A percentile compares a stretch with the other conserved stretches of the same genome.
These are phyloP conservation scores for Danio tinwini DNA, from an alignment of 2,797 vertebrate genomes.

Conservation along the genomic window DNA sequence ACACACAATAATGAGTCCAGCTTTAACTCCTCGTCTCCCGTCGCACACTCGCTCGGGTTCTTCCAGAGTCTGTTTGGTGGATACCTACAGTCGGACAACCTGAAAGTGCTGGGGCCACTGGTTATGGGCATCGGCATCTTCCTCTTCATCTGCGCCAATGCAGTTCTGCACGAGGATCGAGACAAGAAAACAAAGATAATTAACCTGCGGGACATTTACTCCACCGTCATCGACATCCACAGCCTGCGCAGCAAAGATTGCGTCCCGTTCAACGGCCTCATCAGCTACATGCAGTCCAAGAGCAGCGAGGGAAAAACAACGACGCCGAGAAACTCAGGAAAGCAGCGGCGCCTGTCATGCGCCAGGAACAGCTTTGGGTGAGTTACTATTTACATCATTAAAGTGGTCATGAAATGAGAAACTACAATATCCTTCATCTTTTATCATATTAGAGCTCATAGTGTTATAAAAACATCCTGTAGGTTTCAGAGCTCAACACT, in stretches of 20 bases:
- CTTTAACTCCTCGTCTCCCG: conserved; percentile 61
- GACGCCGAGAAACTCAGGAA: conserved; percentile 70
- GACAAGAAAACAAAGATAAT: conserved; percentile 99
- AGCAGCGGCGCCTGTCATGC: conserved; percentile 70
- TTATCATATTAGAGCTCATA: no score
- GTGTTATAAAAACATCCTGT: no score
- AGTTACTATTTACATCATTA: no score
- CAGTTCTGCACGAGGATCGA: conserved; percentile 94
- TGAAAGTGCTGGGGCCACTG: conserved; percentile 95
- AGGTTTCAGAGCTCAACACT: no score
- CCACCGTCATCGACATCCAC: conserved; percentile 96
- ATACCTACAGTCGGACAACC: conserved; percentile 95
- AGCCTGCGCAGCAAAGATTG: conserved; percentile 88
- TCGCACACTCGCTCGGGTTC: conserved; percentile 76
- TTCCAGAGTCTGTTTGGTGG: conserved; percentile 85
- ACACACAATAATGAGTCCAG: conserved; percentile 66
- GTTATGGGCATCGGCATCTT: conserved; percentile 99
- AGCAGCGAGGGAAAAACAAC: conserved; percentile 82
- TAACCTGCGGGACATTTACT: conserved; percentile 96
- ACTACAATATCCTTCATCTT: no score
- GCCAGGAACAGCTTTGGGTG: conserved; percentile 47
- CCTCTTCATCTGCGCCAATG: conserved; percentile 98
- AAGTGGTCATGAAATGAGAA: no score
- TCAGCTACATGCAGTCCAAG: conserved; percentile 86
- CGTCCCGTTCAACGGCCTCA: conserved; percentile 88